A percentile compares a stretch with the other conserved stretches of the same genome.
Evolutionary conservation across 2,888 invertebrate genomes (phyloP).

Genomic region (Cantharis nigra): DNA sequence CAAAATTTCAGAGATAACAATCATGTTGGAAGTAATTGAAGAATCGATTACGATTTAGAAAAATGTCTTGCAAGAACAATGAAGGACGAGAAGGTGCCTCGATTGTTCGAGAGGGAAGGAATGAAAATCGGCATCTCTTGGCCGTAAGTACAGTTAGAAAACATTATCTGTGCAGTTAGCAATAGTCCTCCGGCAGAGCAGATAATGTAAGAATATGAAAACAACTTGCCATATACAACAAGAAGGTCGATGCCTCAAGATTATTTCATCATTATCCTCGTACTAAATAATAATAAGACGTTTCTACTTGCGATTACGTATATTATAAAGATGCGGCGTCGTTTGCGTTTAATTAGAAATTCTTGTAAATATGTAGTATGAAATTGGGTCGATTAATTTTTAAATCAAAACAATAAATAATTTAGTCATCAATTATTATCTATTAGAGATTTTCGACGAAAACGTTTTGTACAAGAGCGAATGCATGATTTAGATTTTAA

Average conservation of each 20-base stretch:
- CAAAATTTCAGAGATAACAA: too few relatives aligned
- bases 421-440: not conserved
- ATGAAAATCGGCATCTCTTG: not conserved
- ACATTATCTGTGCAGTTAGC: not conserved
- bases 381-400: not conserved
- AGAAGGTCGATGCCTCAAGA: conserved; percentile 17
- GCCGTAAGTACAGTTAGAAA: not conserved
- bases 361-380: not conserved
- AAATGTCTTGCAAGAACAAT: not conserved
- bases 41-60: too few relatives aligned
- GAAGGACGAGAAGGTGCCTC: not conserved
- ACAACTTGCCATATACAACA: not conserved
- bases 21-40: too few relatives aligned
- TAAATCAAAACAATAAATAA: not conserved
- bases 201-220: not conserved
- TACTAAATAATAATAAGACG: not conserved
- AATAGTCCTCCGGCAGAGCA: not conserved
- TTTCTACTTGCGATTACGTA: not conserved
- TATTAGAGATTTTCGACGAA: not conserved
- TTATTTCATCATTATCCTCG: conserved; percentile 13
- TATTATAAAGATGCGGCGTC: not conserved
- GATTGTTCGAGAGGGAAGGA: not conserved
- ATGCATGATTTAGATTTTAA: conserved; percentile 6
- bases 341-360: not conserved
- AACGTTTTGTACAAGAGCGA: not conserved